phyloP scores from a whole-genome alignment of 2,113 vertebrate species.

The Microtus montanus region DNA sequence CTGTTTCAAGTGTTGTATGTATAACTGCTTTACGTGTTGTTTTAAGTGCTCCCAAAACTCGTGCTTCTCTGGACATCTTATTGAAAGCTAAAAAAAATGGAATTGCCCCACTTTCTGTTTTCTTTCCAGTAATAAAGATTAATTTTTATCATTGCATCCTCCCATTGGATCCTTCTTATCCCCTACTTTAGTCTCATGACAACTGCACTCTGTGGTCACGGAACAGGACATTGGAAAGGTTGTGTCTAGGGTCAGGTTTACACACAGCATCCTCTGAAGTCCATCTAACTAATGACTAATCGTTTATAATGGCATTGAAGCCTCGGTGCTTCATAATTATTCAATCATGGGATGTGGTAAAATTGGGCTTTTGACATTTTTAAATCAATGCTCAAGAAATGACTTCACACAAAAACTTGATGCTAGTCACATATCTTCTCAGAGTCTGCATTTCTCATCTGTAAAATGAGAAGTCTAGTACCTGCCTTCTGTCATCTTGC shows the following conservation, averaged over 20 bases:
- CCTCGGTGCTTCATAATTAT: background rate
- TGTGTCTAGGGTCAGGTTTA: slow-evolving; percentile 5
- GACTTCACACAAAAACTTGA: background rate
- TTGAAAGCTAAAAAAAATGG: background rate
- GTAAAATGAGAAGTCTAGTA: background rate
- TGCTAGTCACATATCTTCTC: background rate
- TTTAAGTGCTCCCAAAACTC: background rate
- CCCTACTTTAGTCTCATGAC: background rate
- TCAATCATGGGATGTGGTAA: background rate
- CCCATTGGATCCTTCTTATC: background rate
- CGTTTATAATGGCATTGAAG: background rate
- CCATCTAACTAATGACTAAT: background rate
- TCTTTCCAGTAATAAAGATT: slow-evolving; percentile 9
- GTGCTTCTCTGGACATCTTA: background rate
- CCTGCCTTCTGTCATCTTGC: background rate
- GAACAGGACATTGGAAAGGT: background rate
- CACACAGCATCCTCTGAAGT: background rate
- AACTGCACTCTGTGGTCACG: background rate
- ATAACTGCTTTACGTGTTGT: background rate
- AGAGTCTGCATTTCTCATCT: slow-evolving; percentile 3
- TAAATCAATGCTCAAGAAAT: slow-evolving; percentile 39
- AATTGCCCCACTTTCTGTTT: background rate
- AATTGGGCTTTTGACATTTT: slow-evolving; percentile 35
- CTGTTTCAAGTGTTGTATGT: background rate
- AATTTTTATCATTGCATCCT: background rate